Base-by-base conservation (phyloP, 2,797 vertebrate genomes). In the Phrynocephalus forsythii region DNA sequence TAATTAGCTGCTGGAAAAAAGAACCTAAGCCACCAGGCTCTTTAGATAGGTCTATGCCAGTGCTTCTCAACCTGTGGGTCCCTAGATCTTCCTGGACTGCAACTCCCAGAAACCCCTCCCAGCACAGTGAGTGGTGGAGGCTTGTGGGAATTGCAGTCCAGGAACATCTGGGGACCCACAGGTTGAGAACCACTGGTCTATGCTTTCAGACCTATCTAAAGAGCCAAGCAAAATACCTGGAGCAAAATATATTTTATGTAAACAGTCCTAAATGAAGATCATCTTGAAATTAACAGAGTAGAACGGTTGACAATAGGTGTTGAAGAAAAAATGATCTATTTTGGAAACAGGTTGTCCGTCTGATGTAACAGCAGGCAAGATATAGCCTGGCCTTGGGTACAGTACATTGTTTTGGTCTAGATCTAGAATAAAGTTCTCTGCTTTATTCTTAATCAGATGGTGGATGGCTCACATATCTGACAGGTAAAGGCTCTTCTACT, bases 301-400 rank as follows among this genome's bases (percentile, higher is more conserved):
- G 3, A 0, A 9, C 38, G 52, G 11, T 33, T 75, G 79, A 13
- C 38, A 52, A 50, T 11, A 38, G 38, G 20, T 60, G 6, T 72
- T 63, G 10, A 79, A 22, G 38, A 67, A 84, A 67, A 81, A 3
- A 5, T 50, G 38, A 6, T 8, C 78, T 66, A 44, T 18, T 63
- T 84, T 63, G 38, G 44, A 44, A 80, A 38, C 16, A 73, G 30
- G 63, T 56, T 75, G 10, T 69, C 0, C 67, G 52, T 84, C 56
- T 30, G 33, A 26, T 26, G 16, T 52, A 75, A 1, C 0, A 75
- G 28, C 33, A 86, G 86, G 2, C 33, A 0, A 5, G 30, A 13
- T n/a, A n/a, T 11, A 38, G 66, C 30, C 4, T 0, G 13, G 3
- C 1, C 13, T 66, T 76, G 13, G 60, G 60, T 0, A 1, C 0